Conservation (phyloP, 2,888 invertebrate genomes). For the Acleris laterana region DNA sequence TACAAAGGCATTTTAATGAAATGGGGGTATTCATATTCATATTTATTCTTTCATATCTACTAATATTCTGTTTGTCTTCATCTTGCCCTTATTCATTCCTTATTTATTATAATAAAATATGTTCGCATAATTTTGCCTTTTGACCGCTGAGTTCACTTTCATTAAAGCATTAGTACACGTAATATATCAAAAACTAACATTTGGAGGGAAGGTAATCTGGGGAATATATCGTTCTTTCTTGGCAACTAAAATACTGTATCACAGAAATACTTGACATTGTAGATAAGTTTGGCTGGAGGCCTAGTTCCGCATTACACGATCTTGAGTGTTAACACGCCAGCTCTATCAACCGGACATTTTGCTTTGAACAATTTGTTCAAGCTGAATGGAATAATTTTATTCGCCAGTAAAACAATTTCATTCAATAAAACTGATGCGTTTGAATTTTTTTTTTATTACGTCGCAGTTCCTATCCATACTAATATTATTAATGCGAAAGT, state of each 20-base stretch:
- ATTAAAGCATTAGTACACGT: not conserved
- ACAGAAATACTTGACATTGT: slow-evolving; percentile 74
- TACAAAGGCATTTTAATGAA: no score
- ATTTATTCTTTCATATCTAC: no score
- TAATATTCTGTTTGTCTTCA: no score
- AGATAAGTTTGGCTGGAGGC: slow-evolving; percentile 59
- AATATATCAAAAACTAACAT: slow-evolving; percentile 46
- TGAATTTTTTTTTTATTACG: no score
- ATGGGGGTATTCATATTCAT: no score
- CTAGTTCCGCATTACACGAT: slow-evolving; percentile 61
- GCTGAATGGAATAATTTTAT: slow-evolving; percentile 31
- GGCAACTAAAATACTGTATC: slow-evolving; percentile 59
- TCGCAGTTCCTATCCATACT: no score
- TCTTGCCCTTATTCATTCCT: no score
- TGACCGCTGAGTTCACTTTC: no score
- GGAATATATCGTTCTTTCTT: slow-evolving; percentile 48
- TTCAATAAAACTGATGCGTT: no score
- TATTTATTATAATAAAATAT: no score
- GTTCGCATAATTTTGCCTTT: no score
- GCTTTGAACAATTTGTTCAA: slow-evolving; percentile 1
- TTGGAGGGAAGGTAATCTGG: slow-evolving; percentile 57
- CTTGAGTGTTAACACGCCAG: slow-evolving; percentile 38
- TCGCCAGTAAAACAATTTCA: not conserved
- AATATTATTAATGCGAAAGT: no score
- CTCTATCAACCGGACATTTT: slow-evolving; percentile 19